Percentiles rank a stretch among this genome's conserved stretches.
These are phyloP conservation scores for Pseudomyrmex concolor DNA, from an alignment of 1,140 invertebrate genomes.

Conservation along the genomic window DNA sequence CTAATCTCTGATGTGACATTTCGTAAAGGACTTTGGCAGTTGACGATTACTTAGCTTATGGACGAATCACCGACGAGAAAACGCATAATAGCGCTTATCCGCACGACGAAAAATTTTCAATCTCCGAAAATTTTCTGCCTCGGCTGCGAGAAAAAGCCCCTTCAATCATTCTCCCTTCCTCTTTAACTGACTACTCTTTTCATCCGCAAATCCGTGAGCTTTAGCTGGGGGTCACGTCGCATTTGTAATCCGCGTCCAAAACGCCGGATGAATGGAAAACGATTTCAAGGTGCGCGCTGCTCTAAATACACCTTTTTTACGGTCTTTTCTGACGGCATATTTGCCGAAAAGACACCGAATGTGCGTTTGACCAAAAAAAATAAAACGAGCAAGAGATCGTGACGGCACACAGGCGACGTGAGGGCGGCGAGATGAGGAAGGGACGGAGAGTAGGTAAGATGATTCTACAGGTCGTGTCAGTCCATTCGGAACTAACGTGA, in stretches of 20 bases:
- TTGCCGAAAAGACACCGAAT: conserved; percentile 65
- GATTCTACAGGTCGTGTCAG: conserved; percentile 22
- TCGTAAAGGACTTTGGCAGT: not conserved
- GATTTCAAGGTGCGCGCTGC: conserved; percentile 74
- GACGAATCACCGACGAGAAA: not conserved
- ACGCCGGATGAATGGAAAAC: conserved; percentile 71
- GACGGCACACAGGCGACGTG: conserved; percentile 2
- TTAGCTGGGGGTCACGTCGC: conserved; percentile 39
- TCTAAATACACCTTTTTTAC: conserved; percentile 69
- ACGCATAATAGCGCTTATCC: not conserved
- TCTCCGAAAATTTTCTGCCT: conserved; percentile 49
- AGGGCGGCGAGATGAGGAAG: not conserved
- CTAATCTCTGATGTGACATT: not conserved
- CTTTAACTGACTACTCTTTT: conserved; percentile 27
- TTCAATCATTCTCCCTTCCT: conserved; percentile 5
- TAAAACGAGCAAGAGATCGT: conserved; percentile 16
- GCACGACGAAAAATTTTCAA: conserved; percentile 35
- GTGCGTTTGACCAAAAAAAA: conserved; percentile 27
- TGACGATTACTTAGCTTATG: conserved; percentile 13
- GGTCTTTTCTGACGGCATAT: conserved; percentile 70
- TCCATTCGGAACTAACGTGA: conserved; percentile 33
- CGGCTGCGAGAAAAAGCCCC: conserved; percentile 27
- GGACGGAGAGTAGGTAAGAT: not conserved
- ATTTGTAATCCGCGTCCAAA: conserved; percentile 56
- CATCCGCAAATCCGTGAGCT: conserved; percentile 40